These are phyloP conservation scores for Spinibarbus caldwelli DNA, from an alignment of 2,797 vertebrate species.

Conservation along the genomic window DNA sequence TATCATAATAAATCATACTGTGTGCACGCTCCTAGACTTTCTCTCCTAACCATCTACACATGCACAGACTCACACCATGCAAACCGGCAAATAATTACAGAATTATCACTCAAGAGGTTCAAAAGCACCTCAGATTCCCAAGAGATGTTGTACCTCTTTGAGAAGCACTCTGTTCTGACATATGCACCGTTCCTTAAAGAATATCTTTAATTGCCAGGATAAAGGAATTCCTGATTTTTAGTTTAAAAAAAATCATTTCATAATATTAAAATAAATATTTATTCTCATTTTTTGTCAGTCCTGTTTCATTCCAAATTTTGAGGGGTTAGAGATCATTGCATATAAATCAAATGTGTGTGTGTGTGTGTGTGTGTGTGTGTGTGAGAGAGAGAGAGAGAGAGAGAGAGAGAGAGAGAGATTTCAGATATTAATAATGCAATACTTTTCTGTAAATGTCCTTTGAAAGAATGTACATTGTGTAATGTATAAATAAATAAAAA, in stretches of 20 bases:
- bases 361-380: too few species aligned
- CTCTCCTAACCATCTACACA: neutral
- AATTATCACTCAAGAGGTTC: slow-evolving; percentile 7
- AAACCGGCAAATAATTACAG: slow-evolving; percentile 11
- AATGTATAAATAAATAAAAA: neutral
- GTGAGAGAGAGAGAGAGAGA: too few species aligned
- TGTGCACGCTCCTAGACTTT: neutral
- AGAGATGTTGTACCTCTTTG: neutral
- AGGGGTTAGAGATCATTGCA: neutral
- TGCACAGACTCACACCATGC: neutral
- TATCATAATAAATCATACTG: slow-evolving; percentile 8
- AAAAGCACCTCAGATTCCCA: neutral
- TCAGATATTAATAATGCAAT: neutral
- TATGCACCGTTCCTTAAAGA: neutral
- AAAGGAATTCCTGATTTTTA: neutral
- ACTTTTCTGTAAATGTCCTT: neutral
- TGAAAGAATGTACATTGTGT: neutral
- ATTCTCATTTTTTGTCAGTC: neutral
- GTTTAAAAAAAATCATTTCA: too few species aligned
- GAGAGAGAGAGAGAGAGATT: too few species aligned
- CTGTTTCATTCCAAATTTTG: too few species aligned
- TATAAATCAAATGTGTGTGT: neutral
- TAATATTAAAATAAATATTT: neutral
- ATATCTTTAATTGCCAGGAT: neutral
- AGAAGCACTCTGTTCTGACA: neutral